phyloP scores from a whole-genome alignment of 2,888 invertebrate genomes.

The Griposia aprilina region DNA sequence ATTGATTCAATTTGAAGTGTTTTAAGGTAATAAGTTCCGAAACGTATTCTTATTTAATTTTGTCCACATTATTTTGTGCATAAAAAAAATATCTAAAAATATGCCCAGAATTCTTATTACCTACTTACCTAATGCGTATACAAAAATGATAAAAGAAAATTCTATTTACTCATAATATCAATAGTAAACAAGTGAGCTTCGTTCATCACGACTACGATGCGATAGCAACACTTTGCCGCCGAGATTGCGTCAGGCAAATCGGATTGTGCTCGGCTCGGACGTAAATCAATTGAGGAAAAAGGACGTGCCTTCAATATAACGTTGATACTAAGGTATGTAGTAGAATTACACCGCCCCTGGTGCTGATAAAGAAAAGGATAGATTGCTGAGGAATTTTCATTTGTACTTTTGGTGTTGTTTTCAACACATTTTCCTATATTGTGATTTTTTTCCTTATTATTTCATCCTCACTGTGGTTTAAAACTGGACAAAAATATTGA shows the following conservation, averaged over 20 bases:
- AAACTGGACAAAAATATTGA: background rate
- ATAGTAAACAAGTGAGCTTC: conserved; percentile 36
- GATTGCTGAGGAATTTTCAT: background rate
- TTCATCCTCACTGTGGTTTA: background rate
- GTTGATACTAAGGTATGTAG: background rate
- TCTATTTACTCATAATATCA: conserved; percentile 25
- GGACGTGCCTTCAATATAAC: conserved; percentile 25
- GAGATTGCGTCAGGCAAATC: conserved; percentile 50
- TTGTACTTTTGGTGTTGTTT: conserved; percentile 2
- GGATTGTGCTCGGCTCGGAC: conserved; percentile 38
- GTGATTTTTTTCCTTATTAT: background rate
- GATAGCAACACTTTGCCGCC: conserved; percentile 25
- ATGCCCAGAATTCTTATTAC: background rate
- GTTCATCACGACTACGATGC: conserved; percentile 26
- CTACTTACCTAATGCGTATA: background rate
- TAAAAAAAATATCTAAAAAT: background rate
- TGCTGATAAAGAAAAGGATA: conserved; percentile 24
- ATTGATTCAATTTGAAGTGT: conserved; percentile 19
- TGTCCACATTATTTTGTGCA: background rate
- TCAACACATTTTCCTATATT: conserved; percentile 4
- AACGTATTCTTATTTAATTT: background rate
- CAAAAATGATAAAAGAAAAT: conserved; percentile 5
- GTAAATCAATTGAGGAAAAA: conserved; percentile 47
- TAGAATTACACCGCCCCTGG: background rate
- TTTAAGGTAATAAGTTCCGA: background rate